Base-by-base conservation (phyloP, 53 echinoderm and acorn worm species). In the Holothuria scabra region DNA sequence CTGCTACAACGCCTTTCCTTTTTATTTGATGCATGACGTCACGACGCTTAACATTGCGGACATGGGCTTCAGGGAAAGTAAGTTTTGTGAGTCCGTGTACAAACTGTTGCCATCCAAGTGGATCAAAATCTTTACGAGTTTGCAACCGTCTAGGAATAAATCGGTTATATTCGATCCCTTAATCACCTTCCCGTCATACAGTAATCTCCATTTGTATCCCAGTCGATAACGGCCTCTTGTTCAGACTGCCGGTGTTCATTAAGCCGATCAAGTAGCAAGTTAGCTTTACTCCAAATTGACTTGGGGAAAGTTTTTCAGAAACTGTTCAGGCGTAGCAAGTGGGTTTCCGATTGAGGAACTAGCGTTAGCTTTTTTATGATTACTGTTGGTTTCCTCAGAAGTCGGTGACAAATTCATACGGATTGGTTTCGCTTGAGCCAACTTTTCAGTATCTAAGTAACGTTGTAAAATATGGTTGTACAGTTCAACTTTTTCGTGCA, bases 31-130 rank as follows among this genome's bases (percentile, higher is more conserved):
- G 48, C 48, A 87, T 11, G 28, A 68, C 24, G 59, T 31, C 55
- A 32, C 87, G 69, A 25, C 81, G 49, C 21, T 30, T 52, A 21
- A 30, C 12, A 60, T 87, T 87, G 1, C 68, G 56, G 28, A 80
- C 41, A 30, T 80, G 48, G 26, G 66, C 58, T 34, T 87, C 87
- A 56, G 87, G 87, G 5, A 48, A 48, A 46, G 81, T 87, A 21
- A 78, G 48, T 56, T 81, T 66, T 5, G 87, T 79, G 18, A 87
- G 52, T 58, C 79, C 87, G 32, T 46, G 57, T 5, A 66, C 31
- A 66, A 87, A 87, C 58, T 87, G 38, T 37, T 87, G 79, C 82
- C 62, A 87, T 35, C 87, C 87, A 19, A n/a, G 20, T 0, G 87
- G 87, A 25, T 65, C 24, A 71, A 82, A 87, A 10, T 46, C 87